Base-by-base conservation (phyloP, 2,113 vertebrate species). In the Pipra filicauda region DNA sequence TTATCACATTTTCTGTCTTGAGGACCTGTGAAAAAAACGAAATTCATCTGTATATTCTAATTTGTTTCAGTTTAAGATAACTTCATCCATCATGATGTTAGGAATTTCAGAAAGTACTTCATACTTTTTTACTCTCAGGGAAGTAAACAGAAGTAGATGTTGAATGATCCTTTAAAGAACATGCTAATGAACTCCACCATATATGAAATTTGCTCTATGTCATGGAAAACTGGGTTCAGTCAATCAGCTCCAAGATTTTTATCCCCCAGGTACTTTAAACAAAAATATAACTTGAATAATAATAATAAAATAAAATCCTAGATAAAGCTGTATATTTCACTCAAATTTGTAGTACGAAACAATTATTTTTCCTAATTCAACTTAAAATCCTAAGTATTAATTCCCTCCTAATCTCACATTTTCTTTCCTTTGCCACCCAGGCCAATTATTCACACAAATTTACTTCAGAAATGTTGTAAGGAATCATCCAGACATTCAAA, bases 131-230 rank as follows among this genome's bases (percentile, higher is more conserved):
- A 39, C 4, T 69, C 20, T 61, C 20, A 55, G 10, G 12, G 8
- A 76, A 28, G 2, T 19, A 43, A 83, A 41, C 12, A 66, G 57
- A 64, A 52, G 7, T 79, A 79, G 39, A 6, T 37, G 4, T 12
- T 46, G 44, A 76, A 35, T 2, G 37, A 28, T 21, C 3, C 5
- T 44, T 52, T 39, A 76, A 57, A 77, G 49, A 66, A 41, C 14
- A 12, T 9, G 4, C 3, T 48, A 49, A 11, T 6, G 0, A 74
- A 33, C 3, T 87, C 11, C 18, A 51, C 3, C 16, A 12, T 27
- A 8, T 9, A 30, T 15, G 28, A 71, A 78, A 35, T 67, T 74
- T 70, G 2, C 23, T 74, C 15, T 49, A 1, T 28, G 15, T 46
- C 18, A 39, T 11, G 3, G 55, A 52, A 71, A 91, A 67, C 7